Base-by-base conservation (phyloP, 2,113 vertebrate genomes). In the Cavia aperea region DNA sequence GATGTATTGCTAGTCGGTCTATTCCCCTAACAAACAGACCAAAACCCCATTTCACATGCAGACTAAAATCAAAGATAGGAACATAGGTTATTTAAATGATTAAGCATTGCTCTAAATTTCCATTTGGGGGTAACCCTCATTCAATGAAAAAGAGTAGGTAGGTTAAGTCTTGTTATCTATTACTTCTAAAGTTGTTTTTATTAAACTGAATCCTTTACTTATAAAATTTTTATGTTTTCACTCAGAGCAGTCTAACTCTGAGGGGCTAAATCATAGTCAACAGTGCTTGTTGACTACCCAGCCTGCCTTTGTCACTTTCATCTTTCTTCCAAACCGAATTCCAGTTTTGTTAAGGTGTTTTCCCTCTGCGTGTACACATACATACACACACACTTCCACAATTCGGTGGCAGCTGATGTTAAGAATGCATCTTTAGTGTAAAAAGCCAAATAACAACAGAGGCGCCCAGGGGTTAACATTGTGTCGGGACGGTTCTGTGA, bases 1-100 rank as follows among this genome's bases (percentile, higher is more conserved):
- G 95, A 79, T 88, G 75, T 96, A 95, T 68, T 86, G 95, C 94
- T 94, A 96, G 85, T 90, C 88, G 86, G 66, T 91, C 46, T 93
- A n/a, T 93, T 96, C 82, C 86, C 93, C 36, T 95, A 97, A 97
- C 87, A 97, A 97, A 96, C 81, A 95, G n/a, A 96, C 73, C 85
- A 93, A 92, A 97, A 85, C 65, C 60, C 18, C 60, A 95, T 94
- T 93, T 93, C 60, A 84, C 5, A 5, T 60, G 81, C 75, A 84
- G 79, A 90, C 75, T 93, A 81, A 93, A 95, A 87, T 49, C 58
- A 77, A 94, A 94, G 85, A 72, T 39, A 81, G 77, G 65, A 86
- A 88, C 60, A 89, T 82, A 86, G 83, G 89, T 94, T 31, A n/a
- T 88, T 89, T 77, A 84, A 36, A 94, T 39, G 29, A 81, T 31